Percentiles rank a stretch among this genome's conserved stretches.
Conservation (phyloP, 23 tunicate species). For the Ascidia mentula region DNA sequence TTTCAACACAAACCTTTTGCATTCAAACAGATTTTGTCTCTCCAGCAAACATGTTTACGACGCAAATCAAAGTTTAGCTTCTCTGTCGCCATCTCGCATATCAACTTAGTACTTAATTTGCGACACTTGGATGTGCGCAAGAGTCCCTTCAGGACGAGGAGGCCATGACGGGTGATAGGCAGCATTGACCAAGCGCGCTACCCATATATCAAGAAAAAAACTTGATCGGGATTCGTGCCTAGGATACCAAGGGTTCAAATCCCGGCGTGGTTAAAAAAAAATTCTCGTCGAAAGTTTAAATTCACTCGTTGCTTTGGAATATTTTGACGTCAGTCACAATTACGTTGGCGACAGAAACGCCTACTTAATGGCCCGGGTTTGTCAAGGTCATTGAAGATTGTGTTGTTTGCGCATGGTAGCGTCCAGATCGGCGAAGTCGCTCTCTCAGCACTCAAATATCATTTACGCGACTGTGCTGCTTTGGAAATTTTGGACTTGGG, state of each 20-base stretch:
- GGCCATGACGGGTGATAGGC: conserved; percentile 19
- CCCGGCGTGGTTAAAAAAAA: too few relatives aligned
- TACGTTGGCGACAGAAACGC: conserved; percentile 39
- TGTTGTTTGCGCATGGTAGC: conserved; percentile 30
- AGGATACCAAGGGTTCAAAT: too few relatives aligned
- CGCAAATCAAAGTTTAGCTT: conserved; percentile 1
- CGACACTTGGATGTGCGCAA: conserved; percentile 29
- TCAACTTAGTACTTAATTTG: not conserved
- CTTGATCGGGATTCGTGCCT: too few relatives aligned
- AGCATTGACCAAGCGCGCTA: too few relatives aligned
- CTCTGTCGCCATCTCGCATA: not conserved
- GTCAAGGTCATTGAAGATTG: conserved; percentile 3
- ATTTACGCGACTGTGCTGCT: conserved; percentile 12
- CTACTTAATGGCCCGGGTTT: conserved; percentile 33
- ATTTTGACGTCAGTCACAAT: conserved; percentile 53
- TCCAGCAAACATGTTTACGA: not conserved
- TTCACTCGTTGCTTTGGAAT: conserved; percentile 19
- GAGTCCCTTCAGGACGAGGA: conserved; percentile 40
- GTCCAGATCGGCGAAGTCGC: conserved; percentile 59
- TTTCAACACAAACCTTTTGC: too few relatives aligned
- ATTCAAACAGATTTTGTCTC: not conserved
- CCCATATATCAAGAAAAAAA: too few relatives aligned
- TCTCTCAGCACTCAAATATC: conserved; percentile 39
- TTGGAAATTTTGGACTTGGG: conserved; percentile 35
- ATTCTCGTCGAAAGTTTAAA: conserved; percentile 24